These are phyloP conservation scores for Calypte anna DNA, from an alignment of 2,113 vertebrate species.

Conservation along the genomic window DNA sequence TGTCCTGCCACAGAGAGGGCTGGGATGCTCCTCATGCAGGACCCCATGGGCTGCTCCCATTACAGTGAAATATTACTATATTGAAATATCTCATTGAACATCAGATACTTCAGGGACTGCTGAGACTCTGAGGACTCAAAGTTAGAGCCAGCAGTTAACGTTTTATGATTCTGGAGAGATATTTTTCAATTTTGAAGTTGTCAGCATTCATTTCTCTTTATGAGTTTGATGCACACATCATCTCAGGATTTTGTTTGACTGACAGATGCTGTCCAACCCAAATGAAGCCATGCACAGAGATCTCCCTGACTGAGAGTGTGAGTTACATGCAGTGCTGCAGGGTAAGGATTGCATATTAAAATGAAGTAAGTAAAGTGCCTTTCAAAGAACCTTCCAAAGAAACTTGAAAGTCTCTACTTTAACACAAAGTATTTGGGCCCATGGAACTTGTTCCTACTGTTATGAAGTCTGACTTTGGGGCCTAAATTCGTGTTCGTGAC, in stretches of 20 bases:
- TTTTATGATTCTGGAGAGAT: not conserved
- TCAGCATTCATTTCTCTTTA: not conserved
- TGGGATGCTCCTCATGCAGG: not conserved
- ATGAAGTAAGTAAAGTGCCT: not conserved
- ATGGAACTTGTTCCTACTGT: not conserved
- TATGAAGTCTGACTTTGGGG: not conserved
- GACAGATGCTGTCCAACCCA: not conserved
- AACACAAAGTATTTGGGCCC: not conserved
- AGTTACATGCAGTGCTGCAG: not conserved
- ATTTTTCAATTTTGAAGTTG: not conserved
- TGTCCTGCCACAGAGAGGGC: not conserved
- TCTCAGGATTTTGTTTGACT: not conserved
- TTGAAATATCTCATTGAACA: not conserved
- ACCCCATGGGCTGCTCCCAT: fast-evolving
- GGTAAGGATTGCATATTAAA: not conserved
- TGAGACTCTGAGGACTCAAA: not conserved
- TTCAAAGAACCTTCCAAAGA: not conserved
- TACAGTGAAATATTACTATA: not conserved
- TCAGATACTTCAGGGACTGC: not conserved
- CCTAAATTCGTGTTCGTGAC: not conserved
- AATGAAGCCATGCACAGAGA: not conserved
- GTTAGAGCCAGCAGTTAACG: not conserved
- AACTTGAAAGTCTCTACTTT: not conserved
- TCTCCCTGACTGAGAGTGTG: not conserved
- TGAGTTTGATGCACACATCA: not conserved